Evolutionary conservation across 2,797 vertebrate species (phyloP).

Genomic region (Bradypodion ventrale): DNA sequence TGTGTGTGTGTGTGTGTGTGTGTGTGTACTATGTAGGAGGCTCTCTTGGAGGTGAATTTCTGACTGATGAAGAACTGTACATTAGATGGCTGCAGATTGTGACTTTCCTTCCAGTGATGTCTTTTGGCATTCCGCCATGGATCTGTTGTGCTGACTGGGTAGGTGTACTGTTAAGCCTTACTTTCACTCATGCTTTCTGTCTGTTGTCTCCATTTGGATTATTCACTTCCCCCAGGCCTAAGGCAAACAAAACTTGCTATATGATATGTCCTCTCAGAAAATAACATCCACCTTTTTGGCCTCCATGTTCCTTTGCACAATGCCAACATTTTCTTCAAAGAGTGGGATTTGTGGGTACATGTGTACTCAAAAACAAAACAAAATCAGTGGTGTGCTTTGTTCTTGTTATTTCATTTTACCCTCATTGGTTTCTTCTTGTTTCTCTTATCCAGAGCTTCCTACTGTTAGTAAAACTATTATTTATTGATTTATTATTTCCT

Average conservation of each 20-base stretch:
- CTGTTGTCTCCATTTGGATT: not conserved
- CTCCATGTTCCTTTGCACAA: not conserved
- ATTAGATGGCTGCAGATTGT: slow-evolving; percentile 89
- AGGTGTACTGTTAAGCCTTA: not conserved
- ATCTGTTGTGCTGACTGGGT: slow-evolving; percentile 84
- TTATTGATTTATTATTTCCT: not conserved
- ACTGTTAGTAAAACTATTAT: not conserved
- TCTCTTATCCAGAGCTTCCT: not conserved
- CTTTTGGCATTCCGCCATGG: slow-evolving; percentile 88
- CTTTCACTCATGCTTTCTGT: not conserved
- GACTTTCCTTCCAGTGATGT: slow-evolving; percentile 89
- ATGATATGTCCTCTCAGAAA: not conserved
- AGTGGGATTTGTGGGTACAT: not conserved
- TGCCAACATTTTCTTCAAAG: not conserved
- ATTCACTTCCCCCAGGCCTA: not conserved
- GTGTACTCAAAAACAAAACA: not conserved
- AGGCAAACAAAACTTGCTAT: not conserved
- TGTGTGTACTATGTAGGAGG: slow-evolving; percentile 78
- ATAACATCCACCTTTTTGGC: not conserved
- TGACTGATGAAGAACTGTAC: slow-evolving; percentile 84
- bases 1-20: no score
- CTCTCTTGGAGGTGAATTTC: slow-evolving; percentile 74
- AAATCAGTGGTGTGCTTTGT: no score
- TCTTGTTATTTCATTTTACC: no score
- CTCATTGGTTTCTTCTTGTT: not conserved